These are phyloP conservation scores for Crocallis elinguaria DNA, from an alignment of 2,888 invertebrate species.

Conservation along the genomic window DNA sequence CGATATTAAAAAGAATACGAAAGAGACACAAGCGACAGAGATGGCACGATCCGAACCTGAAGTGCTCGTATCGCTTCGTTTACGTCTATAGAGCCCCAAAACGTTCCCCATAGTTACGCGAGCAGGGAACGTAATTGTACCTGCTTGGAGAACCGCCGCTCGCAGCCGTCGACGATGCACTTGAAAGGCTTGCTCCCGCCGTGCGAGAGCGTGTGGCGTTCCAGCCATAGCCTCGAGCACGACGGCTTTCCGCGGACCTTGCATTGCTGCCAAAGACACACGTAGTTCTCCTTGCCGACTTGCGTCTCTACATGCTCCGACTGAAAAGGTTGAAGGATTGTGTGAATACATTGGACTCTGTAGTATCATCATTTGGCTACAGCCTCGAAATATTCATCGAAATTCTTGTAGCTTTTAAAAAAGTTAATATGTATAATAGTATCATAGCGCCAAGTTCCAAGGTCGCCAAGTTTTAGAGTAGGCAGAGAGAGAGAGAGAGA, in stretches of 20 bases:
- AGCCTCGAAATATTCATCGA: no score
- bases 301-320: conserved; percentile 94
- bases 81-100: neutral
- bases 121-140: conserved; percentile 73
- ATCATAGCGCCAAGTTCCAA: no score
- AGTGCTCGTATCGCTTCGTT: neutral
- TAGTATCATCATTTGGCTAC: no score
- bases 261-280: conserved; percentile 97
- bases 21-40: no score
- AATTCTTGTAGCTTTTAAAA: no score
- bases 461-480: no score
- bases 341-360: neutral
- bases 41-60: no score
- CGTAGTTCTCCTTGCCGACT: conserved; percentile 92
- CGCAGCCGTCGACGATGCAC: conserved; percentile 98
- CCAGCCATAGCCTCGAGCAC: conserved; percentile 96
- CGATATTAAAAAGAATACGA: no score
- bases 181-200: conserved; percentile 97
- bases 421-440: no score
- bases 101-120: neutral
- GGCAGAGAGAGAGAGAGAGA: no score
- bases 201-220: conserved; percentile 95
- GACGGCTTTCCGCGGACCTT: conserved; percentile 97
- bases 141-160: conserved; percentile 94
- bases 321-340: conserved; percentile 70